These are phyloP conservation scores for Scaptodrosophila lebanonensis DNA, from an alignment of 1,140 invertebrate genomes.

Conservation along the genomic window DNA sequence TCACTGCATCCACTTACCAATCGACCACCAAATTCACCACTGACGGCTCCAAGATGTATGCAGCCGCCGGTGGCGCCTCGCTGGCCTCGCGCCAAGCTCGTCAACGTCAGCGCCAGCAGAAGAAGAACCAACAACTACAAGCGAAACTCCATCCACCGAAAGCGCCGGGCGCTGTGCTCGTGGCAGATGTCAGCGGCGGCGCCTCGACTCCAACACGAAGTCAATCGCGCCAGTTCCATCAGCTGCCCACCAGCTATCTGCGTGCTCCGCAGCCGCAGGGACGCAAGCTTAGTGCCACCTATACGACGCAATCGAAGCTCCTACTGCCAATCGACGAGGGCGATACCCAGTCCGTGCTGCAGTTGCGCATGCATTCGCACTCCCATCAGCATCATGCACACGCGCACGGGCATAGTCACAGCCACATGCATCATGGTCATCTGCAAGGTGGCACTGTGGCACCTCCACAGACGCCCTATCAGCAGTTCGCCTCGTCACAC, in stretches of 20 bases:
- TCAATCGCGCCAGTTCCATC: conserved; percentile 79
- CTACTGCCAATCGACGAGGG: conserved; percentile 76
- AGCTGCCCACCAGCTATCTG: conserved; percentile 77
- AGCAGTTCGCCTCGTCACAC: conserved; percentile 59
- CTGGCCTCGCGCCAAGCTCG: conserved; percentile 84
- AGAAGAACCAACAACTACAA: conserved; percentile 78
- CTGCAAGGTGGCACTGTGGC: conserved; percentile 7
- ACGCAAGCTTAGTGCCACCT: conserved; percentile 75
- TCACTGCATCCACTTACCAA: conserved; percentile 8
- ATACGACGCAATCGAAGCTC: conserved; percentile 72
- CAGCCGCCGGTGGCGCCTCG: conserved; percentile 85
- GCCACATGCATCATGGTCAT: conserved; percentile 27
- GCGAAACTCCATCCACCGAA: conserved; percentile 78
- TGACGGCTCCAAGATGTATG: conserved; percentile 80
- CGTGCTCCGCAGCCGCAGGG: conserved; percentile 65
- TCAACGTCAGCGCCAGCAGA: conserved; percentile 77
- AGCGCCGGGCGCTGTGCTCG: conserved; percentile 48
- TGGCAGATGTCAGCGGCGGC: conserved; percentile 46
- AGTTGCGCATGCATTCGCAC: conserved; percentile 68
- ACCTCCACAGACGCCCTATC: conserved; percentile 53
- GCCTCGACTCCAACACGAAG: conserved; percentile 70
- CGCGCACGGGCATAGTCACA: conserved; percentile 23
- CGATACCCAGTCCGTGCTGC: conserved; percentile 70
- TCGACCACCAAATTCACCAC: not conserved
- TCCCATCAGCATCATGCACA: conserved; percentile 36